Base-by-base conservation (phyloP, 2,797 vertebrate genomes). In the Echiichthys vipera region DNA sequence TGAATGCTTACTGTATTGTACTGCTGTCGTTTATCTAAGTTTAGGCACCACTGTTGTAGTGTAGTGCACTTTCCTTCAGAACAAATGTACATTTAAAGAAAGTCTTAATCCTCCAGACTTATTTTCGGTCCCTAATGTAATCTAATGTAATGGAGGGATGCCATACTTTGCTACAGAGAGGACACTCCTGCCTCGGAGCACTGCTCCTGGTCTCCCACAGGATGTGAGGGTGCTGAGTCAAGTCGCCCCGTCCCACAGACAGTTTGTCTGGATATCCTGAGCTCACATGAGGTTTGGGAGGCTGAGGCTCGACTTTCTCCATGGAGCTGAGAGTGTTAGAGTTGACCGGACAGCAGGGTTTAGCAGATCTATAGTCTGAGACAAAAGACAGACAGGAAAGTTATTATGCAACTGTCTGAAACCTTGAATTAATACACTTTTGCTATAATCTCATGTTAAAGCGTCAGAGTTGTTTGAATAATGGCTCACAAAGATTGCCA, bases 151-250 rank as follows among this genome's bases (percentile, higher is more conserved):
- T 10, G 13, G 18, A 54, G 10, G 22, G 42, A 62, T 25, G 24
- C 4, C 75, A 43, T 88, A 94, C 94, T 91, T 93, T 94, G 49
- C 73, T 17, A 47, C 93, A 94, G 64, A 90, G 34, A 1, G 66
- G 87, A 71, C 93, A 93, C 49, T 88, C 78, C 34, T 83, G 88
- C 1, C 30, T 66, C 22, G 11, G 9, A 27, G 65, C 18, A 1
- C 34, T 39, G 54, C 71, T 84, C 58, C 71, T 84, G 71, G 74
- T 77, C 58, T 84, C 84, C 18, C 70, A 84, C 71, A 70, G 69
- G 63, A 74, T 53, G 20, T 30, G 22, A 46, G 69, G 30, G 20
- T 73, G 81, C 29, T 79, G 77, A 25, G 70, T 71, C 11, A 80
- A 32, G 18, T 57, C 56, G 51, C 11, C 80, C n/a, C 71, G 43